A percentile compares a stretch with the other conserved stretches of the same genome.
Evolutionary conservation across 2,797 vertebrate species (phyloP).

Genomic region (Eleutherodactylus coqui): DNA sequence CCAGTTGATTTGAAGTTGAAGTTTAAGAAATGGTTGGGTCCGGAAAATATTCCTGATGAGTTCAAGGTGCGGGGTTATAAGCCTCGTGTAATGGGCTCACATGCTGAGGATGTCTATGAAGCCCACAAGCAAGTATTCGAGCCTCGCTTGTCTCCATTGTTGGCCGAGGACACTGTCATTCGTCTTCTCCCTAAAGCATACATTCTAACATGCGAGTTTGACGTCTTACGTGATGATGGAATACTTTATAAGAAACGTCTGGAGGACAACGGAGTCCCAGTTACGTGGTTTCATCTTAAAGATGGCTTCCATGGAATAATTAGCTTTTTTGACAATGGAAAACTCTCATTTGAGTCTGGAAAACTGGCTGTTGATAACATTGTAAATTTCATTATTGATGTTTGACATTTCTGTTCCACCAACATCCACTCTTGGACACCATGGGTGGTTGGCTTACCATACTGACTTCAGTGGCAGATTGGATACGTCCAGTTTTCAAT

Average conservation of each 20-base stretch:
- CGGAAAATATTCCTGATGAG: conserved; percentile 78
- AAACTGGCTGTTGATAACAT: conserved; percentile 69
- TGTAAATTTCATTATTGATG: conserved; percentile 75
- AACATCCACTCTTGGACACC: not conserved
- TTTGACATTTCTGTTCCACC: conserved; percentile 51
- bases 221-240: conserved; percentile 83
- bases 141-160: conserved; percentile 74
- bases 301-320: conserved; percentile 83
- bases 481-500: not conserved
- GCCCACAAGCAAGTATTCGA: conserved; percentile 63
- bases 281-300: conserved; percentile 81
- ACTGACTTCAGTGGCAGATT: not conserved
- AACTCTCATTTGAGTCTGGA: conserved; percentile 72
- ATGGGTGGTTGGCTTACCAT: not conserved
- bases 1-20: conserved; percentile 73
- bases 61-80: conserved; percentile 74
- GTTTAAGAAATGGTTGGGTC: conserved; percentile 78
- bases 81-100: conserved; percentile 1
- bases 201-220: conserved; percentile 85
- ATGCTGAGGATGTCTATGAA: conserved; percentile 72
- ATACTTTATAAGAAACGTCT: conserved; percentile 84
- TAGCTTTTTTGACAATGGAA: conserved; percentile 66
- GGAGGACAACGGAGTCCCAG: conserved; percentile 77
- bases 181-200: conserved; percentile 77
- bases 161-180: conserved; percentile 79